phyloP scores from a whole-genome alignment of 2,797 vertebrate genomes.

The Anisognathus igniventris region DNA sequence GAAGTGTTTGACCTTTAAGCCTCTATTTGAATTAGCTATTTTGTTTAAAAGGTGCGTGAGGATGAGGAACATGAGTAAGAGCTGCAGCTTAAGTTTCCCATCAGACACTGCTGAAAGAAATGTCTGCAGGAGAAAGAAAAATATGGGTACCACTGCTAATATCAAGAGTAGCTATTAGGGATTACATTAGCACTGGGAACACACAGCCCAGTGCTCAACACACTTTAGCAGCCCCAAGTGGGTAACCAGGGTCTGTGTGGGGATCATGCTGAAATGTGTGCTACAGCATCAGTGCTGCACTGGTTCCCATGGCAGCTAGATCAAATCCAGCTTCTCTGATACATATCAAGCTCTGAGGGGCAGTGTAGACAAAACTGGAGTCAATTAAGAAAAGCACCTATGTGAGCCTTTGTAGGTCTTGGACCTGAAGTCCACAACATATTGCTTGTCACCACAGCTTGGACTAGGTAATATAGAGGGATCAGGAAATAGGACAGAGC shows the following conservation, averaged over 20 bases:
- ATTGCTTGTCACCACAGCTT: neutral
- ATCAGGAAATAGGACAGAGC: neutral
- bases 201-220: neutral
- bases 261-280: neutral
- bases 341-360: neutral
- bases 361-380: neutral
- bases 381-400: neutral
- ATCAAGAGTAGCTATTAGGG: neutral
- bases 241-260: neutral
- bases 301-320: slow-evolving; percentile 38
- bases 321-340: neutral
- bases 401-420: neutral
- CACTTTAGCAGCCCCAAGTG: neutral
- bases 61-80: neutral
- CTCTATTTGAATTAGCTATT: neutral
- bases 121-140: neutral
- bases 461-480: neutral
- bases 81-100: neutral
- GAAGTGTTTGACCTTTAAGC: neutral
- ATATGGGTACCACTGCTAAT: neutral
- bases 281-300: neutral
- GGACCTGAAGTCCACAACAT: neutral
- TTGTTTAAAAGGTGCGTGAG: neutral
- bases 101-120: neutral
- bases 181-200: neutral